These are phyloP conservation scores for Orthosia cruda DNA, from an alignment of 2,888 invertebrate genomes.

Conservation along the genomic window DNA sequence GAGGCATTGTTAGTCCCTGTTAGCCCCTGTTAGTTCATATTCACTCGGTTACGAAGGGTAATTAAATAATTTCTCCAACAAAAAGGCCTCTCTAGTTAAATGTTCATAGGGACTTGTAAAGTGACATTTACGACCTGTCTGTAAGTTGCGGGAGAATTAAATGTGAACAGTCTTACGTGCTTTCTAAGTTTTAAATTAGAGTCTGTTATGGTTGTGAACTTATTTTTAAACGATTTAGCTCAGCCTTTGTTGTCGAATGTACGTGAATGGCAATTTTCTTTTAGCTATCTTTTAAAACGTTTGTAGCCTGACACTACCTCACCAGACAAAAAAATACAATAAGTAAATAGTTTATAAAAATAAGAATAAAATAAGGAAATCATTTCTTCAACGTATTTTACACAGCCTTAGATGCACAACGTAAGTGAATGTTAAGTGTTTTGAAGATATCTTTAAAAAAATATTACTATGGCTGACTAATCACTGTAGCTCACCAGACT, in stretches of 20 bases:
- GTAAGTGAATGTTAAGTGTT: too few relatives aligned
- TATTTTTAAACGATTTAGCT: neutral
- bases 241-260: neutral
- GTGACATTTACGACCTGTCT: slow-evolving; percentile 27
- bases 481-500: neutral
- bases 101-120: slow-evolving; percentile 67
- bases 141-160: slow-evolving; percentile 23
- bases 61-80: slow-evolving; percentile 74
- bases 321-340: too few relatives aligned
- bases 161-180: slow-evolving; percentile 27
- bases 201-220: neutral
- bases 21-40: slow-evolving; percentile 68
- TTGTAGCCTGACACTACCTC: too few relatives aligned
- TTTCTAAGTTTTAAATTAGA: slow-evolving; percentile 4
- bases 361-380: too few relatives aligned
- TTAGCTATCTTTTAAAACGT: too few relatives aligned
- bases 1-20: slow-evolving; percentile 71
- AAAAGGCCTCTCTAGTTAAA: slow-evolving; percentile 61
- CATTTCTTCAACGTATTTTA: too few relatives aligned
- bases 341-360: too few relatives aligned
- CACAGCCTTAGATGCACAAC: too few relatives aligned
- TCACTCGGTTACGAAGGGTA: slow-evolving; percentile 57
- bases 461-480: too few relatives aligned
- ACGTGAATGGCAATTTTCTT: neutral
- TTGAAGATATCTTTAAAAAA: too few relatives aligned